A percentile compares a stretch with the other conserved stretches of the same genome.
phyloP scores from a whole-genome alignment of 2,888 invertebrate species.

The Magallana nippona region DNA sequence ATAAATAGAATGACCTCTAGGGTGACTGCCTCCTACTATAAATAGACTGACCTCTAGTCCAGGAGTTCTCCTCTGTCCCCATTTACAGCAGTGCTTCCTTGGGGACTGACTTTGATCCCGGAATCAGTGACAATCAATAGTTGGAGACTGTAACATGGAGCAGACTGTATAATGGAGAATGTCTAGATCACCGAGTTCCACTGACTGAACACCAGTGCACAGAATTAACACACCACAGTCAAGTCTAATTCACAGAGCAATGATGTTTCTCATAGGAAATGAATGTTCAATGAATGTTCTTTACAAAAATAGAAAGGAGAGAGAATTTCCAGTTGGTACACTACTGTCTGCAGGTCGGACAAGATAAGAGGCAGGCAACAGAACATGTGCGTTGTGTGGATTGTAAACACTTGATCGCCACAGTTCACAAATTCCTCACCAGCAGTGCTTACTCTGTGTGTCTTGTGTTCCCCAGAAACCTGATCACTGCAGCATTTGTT shows the following conservation, averaged over 20 bases:
- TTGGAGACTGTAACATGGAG: background rate
- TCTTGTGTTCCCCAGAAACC: too few relatives aligned
- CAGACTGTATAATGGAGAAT: background rate
- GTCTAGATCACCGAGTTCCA: too few relatives aligned
- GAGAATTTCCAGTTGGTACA: background rate
- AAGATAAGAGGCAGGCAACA: background rate
- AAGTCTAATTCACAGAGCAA: background rate
- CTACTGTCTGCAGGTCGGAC: background rate
- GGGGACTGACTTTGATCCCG: too few relatives aligned
- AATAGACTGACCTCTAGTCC: too few relatives aligned
- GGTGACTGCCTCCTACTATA: too few relatives aligned
- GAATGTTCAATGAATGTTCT: background rate
- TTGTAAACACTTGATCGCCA: constrained; percentile 29
- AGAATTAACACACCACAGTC: background rate
- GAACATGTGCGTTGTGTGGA: constrained; percentile 16
- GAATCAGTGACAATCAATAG: too few relatives aligned
- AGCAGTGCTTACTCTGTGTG: too few relatives aligned
- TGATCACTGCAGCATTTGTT: too few relatives aligned
- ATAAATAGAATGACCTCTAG: too few relatives aligned
- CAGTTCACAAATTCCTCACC: background rate
- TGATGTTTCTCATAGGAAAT: background rate
- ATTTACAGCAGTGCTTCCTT: too few relatives aligned
- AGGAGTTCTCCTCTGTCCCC: too few relatives aligned
- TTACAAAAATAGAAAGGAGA: background rate
- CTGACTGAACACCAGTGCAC: background rate